These are phyloP conservation scores for Melinopterus prodromus DNA, from an alignment of 2,888 invertebrate genomes.

Conservation along the genomic window DNA sequence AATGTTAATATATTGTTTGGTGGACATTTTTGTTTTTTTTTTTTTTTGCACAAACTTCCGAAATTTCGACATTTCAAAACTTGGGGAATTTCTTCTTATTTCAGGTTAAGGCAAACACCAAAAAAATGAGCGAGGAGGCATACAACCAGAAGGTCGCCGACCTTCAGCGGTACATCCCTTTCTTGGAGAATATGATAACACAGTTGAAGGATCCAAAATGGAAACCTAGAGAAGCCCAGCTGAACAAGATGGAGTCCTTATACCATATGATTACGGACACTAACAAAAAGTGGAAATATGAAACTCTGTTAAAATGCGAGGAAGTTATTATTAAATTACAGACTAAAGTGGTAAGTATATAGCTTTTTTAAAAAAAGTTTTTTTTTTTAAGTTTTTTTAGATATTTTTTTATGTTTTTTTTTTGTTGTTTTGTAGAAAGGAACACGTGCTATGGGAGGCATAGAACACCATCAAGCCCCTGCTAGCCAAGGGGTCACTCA, in stretches of 20 bases:
- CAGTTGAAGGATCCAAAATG: conserved; percentile 66
- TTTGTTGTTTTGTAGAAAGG: conserved; percentile 27
- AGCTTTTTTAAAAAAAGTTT: background rate
- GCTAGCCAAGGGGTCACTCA: background rate
- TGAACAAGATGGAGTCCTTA: conserved; percentile 71
- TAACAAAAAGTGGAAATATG: conserved; percentile 75
- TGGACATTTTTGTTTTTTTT: too few species aligned
- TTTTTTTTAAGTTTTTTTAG: background rate
- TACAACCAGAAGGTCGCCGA: conserved; percentile 71
- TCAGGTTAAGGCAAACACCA: background rate
- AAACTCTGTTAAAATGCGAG: conserved; percentile 74
- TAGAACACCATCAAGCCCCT: background rate
- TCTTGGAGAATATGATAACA: conserved; percentile 73
- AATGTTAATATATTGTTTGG: too few species aligned
- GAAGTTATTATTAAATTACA: conserved; percentile 73
- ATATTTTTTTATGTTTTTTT: conserved; percentile 8
- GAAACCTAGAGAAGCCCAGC: conserved; percentile 66
- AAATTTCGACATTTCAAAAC: too few species aligned
- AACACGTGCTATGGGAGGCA: background rate
- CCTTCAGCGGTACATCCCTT: conserved; percentile 77
- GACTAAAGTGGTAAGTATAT: conserved; percentile 68
- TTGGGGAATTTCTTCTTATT: background rate
- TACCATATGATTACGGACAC: conserved; percentile 69
- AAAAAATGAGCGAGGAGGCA: conserved; percentile 58
- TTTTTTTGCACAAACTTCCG: too few species aligned